Evolutionary conservation across 1,140 invertebrate genomes (phyloP).

Genomic region (Drosophila busckii): DNA sequence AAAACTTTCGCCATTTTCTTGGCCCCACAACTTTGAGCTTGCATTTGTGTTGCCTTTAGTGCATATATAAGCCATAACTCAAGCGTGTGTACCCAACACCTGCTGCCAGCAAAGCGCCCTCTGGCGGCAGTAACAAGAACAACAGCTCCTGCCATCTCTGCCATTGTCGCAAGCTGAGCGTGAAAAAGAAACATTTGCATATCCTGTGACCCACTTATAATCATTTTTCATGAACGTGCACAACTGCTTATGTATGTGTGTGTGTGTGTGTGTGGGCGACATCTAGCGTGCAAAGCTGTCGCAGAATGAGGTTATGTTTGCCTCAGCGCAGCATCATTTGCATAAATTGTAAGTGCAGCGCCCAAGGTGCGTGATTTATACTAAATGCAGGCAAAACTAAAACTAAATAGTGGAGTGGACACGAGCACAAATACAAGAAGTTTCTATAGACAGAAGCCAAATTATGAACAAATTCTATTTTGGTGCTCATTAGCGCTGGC

Average conservation of each 20-base stretch:
- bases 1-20: constrained; percentile 72
- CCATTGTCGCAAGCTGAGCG: constrained; percentile 53
- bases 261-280: too few relatives aligned
- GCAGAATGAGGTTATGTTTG: constrained; percentile 67
- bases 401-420: constrained; percentile 7
- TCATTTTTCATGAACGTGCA: constrained; percentile 72
- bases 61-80: constrained; percentile 46
- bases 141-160: constrained; percentile 21
- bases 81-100: constrained; percentile 32
- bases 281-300: constrained; percentile 38
- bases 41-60: constrained; percentile 55
- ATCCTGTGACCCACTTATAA: constrained; percentile 76
- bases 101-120: constrained; percentile 29
- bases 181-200: constrained; percentile 76
- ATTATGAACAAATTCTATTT: constrained; percentile 66
- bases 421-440: constrained; percentile 29
- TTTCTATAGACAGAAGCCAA: constrained; percentile 34
- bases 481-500: constrained; percentile 60
- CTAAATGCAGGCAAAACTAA: background rate
- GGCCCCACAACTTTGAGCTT: constrained; percentile 65
- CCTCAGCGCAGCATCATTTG: constrained; percentile 55
- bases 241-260: too few relatives aligned
- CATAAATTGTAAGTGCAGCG: constrained; percentile 52
- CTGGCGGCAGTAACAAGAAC: constrained; percentile 40
- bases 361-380: constrained; percentile 5